Evolutionary conservation across 2,113 vertebrate genomes (phyloP).

Genomic region (Cavia porcellus): DNA sequence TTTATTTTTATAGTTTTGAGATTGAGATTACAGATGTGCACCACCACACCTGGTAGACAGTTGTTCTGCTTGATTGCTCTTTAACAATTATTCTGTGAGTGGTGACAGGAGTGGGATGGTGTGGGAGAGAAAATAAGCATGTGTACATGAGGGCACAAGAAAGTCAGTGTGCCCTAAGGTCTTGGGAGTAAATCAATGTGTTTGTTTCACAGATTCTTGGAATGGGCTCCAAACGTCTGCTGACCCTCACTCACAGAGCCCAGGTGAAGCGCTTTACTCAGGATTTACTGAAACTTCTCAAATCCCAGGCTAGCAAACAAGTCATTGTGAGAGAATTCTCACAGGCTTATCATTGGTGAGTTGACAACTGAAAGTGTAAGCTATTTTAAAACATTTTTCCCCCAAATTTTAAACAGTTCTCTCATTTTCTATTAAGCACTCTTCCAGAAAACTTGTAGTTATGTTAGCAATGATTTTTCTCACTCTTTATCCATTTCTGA

Average conservation of each 20-base stretch:
- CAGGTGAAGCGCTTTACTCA: conserved; percentile 99
- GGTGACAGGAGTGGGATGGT: background rate
- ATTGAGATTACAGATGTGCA: background rate
- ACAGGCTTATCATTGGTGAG: conserved; percentile 99
- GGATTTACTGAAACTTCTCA: conserved; percentile 97
- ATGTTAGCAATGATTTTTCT: background rate
- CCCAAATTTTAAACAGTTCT: background rate
- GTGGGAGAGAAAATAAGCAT: background rate
- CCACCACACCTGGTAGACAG: background rate
- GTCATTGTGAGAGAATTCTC: conserved; percentile 96
- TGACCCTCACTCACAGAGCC: conserved; percentile 97
- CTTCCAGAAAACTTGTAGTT: background rate
- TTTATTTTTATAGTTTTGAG: background rate
- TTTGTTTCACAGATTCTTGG: conserved; percentile 94
- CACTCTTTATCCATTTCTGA: background rate
- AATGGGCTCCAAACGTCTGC: conserved; percentile 95
- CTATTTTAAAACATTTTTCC: background rate
- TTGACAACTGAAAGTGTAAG: conserved; percentile 52
- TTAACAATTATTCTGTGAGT: background rate
- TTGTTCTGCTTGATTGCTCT: background rate
- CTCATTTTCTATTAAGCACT: background rate
- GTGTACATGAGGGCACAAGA: background rate
- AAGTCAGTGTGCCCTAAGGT: background rate
- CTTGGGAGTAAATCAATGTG: background rate
- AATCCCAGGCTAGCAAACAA: conserved; percentile 99